Percentiles rank a stretch among this genome's conserved stretches.
These are phyloP conservation scores for Lophius piscatorius DNA, from an alignment of 2,113 vertebrate species.

Conservation along the genomic window DNA sequence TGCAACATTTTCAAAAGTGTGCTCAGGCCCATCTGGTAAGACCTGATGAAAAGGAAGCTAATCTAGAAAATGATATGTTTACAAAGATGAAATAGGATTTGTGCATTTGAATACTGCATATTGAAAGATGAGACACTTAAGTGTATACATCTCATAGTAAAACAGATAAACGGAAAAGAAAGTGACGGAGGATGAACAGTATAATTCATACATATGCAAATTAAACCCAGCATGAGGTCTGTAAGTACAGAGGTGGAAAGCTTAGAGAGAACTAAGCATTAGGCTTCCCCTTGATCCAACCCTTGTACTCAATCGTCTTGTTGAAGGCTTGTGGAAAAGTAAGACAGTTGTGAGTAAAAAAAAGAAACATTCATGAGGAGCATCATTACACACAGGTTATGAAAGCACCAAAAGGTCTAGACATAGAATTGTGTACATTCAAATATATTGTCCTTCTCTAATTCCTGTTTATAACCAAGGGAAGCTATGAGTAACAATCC, in stretches of 20 bases:
- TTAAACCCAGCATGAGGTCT: slow-evolving; percentile 25
- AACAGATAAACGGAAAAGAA: slow-evolving; percentile 11
- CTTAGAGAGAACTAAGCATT: slow-evolving; percentile 29
- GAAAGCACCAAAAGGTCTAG: slow-evolving; percentile 32
- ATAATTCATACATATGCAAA: slow-evolving; percentile 37
- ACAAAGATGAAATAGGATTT: slow-evolving; percentile 50
- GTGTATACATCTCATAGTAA: slow-evolving; percentile 31
- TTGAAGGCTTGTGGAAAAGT: slow-evolving; percentile 12
- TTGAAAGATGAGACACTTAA: slow-evolving; percentile 37
- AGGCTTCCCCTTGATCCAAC: slow-evolving; percentile 29
- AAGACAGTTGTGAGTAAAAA: slow-evolving; percentile 17
- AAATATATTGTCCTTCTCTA: too few relatives aligned
- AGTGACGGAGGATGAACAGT: not conserved
- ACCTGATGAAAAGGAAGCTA: slow-evolving; percentile 57
- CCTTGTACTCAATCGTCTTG: slow-evolving; percentile 14
- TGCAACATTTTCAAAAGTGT: slow-evolving; percentile 51
- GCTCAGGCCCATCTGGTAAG: slow-evolving; percentile 46
- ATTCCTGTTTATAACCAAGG: too few relatives aligned
- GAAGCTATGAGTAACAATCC: too few relatives aligned
- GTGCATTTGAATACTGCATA: slow-evolving; percentile 40
- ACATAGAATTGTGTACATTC: not conserved
- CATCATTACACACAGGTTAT: too few relatives aligned
- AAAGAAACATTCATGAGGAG: slow-evolving; percentile 41
- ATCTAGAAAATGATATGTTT: slow-evolving; percentile 32
- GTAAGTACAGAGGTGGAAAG: slow-evolving; percentile 17